Evolutionary conservation across 2,888 invertebrate species (phyloP).

Genomic region (Leptinotarsa haldemani): DNA sequence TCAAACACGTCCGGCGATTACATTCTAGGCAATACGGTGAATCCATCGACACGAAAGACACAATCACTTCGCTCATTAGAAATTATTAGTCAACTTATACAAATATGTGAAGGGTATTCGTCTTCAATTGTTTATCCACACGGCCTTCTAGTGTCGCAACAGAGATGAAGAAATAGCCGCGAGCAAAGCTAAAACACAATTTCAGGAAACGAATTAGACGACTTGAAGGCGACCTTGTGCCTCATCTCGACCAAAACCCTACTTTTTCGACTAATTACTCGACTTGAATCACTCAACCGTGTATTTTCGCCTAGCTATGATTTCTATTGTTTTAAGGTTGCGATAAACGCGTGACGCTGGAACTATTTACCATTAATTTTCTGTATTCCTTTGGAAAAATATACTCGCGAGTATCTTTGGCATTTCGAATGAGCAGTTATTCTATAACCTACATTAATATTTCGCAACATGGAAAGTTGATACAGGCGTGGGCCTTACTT

Average conservation of each 20-base stretch:
- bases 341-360: background rate
- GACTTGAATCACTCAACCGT: background rate
- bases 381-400: slow-evolving; percentile 14
- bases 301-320: background rate
- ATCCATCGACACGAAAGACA: background rate
- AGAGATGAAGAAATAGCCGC: slow-evolving; percentile 2
- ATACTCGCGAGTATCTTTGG: slow-evolving; percentile 23
- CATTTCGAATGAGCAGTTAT: slow-evolving; percentile 25
- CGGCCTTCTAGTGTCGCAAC: slow-evolving; percentile 7
- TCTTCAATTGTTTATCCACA: slow-evolving; percentile 6
- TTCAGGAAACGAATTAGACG: background rate
- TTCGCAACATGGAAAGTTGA: slow-evolving; percentile 31
- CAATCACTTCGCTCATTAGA: background rate
- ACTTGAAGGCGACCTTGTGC: background rate
- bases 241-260: background rate
- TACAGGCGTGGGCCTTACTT: slow-evolving; percentile 13
- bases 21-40: background rate
- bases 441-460: slow-evolving; percentile 28
- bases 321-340: background rate
- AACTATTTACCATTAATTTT: slow-evolving; percentile 1
- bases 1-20: background rate
- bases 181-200: background rate
- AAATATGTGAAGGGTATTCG: slow-evolving; percentile 9
- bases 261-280: slow-evolving; percentile 2
- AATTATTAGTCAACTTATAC: background rate